Conservation (phyloP, 2,888 invertebrate genomes). For the Itoplectis maculator region DNA sequence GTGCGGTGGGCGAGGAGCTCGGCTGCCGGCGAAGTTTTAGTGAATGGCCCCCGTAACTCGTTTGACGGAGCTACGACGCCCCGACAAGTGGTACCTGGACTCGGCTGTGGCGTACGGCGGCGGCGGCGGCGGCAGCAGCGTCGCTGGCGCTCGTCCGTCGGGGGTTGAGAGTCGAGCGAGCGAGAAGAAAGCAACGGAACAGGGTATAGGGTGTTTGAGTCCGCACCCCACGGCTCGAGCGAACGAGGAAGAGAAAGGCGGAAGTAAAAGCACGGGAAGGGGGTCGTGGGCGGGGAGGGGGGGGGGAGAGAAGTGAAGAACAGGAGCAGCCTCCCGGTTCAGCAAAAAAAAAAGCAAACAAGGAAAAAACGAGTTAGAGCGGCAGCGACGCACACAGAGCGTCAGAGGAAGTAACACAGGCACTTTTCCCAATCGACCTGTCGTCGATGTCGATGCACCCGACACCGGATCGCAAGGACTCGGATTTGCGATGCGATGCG, state of each 20-base stretch:
- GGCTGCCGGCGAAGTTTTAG: constrained; percentile 24
- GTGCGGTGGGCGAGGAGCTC: not conserved
- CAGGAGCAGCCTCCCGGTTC: constrained; percentile 1
- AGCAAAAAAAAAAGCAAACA: not conserved
- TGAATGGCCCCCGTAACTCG: constrained; percentile 52
- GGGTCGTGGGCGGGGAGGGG: too few species aligned
- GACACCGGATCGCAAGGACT: constrained; percentile 7
- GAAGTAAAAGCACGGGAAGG: constrained; percentile 11
- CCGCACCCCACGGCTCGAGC: not conserved
- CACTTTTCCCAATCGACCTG: constrained; percentile 34
- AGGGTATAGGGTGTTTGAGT: not conserved
- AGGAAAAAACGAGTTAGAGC: not conserved
- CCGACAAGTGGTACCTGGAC: constrained; percentile 64
- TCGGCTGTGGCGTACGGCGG: constrained; percentile 1
- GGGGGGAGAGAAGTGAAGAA: constrained; percentile 7
- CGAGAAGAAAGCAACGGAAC: not conserved
- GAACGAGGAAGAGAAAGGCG: constrained; percentile 34
- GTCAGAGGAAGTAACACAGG: too few species aligned
- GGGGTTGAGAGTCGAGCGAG: not conserved
- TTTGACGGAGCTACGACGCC: constrained; percentile 59
- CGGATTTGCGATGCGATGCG: not conserved
- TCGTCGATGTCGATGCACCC: constrained; percentile 33
- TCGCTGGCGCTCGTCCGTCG: not conserved
- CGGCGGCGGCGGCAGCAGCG: not conserved
- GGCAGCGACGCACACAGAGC: not conserved